phyloP scores from a whole-genome alignment of 23 tunicate species.

The Halocynthia aurantium region DNA sequence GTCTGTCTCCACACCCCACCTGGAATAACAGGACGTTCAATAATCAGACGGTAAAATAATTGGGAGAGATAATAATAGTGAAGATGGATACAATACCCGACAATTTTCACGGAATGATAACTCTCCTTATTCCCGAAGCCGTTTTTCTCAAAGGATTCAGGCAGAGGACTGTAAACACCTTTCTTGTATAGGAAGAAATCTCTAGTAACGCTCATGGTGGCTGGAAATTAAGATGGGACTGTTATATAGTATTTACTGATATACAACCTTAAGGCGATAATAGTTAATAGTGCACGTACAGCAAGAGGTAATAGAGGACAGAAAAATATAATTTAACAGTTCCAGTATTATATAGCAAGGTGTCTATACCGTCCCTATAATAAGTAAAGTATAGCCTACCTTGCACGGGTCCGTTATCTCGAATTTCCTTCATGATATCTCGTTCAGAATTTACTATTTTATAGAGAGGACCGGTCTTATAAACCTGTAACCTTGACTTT shows the following conservation, averaged over 20 bases:
- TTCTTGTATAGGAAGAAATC: constrained; percentile 39
- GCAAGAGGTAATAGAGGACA: too few species aligned
- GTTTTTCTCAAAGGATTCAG: not conserved
- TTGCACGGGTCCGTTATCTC: constrained; percentile 40
- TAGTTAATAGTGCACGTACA: too few species aligned
- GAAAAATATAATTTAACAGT: too few species aligned
- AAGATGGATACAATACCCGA: constrained; percentile 15
- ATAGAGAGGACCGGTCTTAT: constrained; percentile 28
- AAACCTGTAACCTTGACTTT: not conserved
- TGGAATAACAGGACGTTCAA: not conserved
- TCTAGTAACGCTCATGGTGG: constrained; percentile 17
- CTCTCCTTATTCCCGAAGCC: not conserved
- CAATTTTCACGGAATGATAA: constrained; percentile 38
- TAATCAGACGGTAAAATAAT: too few species aligned
- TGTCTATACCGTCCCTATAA: not conserved
- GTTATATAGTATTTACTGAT: too few species aligned
- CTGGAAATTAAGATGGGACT: constrained; percentile 1
- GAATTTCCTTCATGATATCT: constrained; percentile 32
- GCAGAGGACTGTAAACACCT: constrained; percentile 30
- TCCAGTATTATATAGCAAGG: too few species aligned
- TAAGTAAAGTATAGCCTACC: constrained; percentile 7
- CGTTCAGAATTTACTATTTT: not conserved
- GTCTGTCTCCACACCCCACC: not conserved
- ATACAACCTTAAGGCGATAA: too few species aligned
- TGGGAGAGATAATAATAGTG: too few species aligned